phyloP scores from a whole-genome alignment of 2,888 invertebrate genomes.

The Cataglyphis cursor region DNA sequence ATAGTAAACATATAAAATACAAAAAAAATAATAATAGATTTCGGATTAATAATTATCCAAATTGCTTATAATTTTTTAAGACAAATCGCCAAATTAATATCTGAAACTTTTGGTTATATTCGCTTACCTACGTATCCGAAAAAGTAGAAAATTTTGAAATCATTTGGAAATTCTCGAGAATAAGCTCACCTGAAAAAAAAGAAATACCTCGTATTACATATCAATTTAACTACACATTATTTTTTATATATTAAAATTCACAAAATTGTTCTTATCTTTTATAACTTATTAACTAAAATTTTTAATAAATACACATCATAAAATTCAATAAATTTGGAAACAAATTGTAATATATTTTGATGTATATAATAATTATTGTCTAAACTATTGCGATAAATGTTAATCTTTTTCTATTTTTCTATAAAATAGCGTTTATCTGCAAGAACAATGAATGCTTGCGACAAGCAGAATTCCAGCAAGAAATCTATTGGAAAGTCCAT shows the following conservation, averaged over 20 bases:
- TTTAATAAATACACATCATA: neutral
- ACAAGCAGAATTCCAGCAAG: conserved; percentile 77
- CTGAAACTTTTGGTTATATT: conserved; percentile 4
- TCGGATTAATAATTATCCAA: neutral
- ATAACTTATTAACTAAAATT: neutral
- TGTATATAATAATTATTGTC: conserved; percentile 5
- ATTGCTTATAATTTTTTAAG: neutral
- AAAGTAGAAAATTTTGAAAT: conserved; percentile 65
- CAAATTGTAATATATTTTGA: neutral
- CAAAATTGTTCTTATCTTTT: neutral
- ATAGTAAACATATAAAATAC: neutral
- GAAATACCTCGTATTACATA: conserved; percentile 17
- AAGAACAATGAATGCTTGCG: conserved; percentile 55
- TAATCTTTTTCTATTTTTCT: too few relatives aligned
- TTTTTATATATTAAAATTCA: neutral
- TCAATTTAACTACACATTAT: neutral
- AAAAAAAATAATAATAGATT: conserved; percentile 1
- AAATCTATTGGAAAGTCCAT: conserved; percentile 76
- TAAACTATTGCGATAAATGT: neutral
- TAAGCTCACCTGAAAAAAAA: conserved; percentile 71
- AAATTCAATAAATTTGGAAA: neutral
- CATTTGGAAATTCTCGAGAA: conserved; percentile 63
- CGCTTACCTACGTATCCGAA: conserved; percentile 62
- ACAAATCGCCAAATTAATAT: neutral
- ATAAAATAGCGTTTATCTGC: neutral